Evolutionary conservation across 2,113 vertebrate genomes (phyloP).

Genomic region (Poeciliopsis occidentalis): DNA sequence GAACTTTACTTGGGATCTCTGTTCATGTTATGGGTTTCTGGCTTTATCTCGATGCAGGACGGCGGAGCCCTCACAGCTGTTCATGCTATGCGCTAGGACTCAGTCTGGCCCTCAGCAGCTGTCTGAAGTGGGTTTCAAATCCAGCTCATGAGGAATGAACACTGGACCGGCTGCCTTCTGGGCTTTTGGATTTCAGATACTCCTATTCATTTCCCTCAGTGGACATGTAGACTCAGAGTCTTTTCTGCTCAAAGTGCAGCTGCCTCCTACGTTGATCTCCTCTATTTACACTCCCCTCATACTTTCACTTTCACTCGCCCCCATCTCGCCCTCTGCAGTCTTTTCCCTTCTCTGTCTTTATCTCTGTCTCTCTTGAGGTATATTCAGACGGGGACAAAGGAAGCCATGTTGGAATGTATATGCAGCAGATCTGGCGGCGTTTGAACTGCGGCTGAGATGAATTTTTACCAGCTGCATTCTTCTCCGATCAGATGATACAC

Average conservation of each 20-base stretch:
- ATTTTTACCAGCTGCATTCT: slow-evolving; percentile 57
- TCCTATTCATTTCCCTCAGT: too few relatives aligned
- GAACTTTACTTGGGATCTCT: neutral
- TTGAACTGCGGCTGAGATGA: slow-evolving; percentile 54
- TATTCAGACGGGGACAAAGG: slow-evolving; percentile 40
- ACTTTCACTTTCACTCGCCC: slow-evolving; percentile 32
- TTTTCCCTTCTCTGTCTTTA: neutral
- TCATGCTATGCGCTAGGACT: too few relatives aligned
- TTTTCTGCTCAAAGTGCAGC: neutral
- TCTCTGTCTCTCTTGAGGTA: slow-evolving; percentile 7
- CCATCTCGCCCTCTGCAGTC: neutral
- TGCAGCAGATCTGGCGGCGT: slow-evolving; percentile 55
- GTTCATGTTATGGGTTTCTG: neutral
- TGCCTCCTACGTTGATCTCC: neutral
- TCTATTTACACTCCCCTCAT: slow-evolving; percentile 18
- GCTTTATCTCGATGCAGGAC: too few relatives aligned
- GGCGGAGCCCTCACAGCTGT: too few relatives aligned
- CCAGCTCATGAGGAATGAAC: too few relatives aligned
- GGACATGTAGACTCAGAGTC: too few relatives aligned
- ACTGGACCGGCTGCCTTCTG: too few relatives aligned
- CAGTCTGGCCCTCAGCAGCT: too few relatives aligned
- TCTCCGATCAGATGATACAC: slow-evolving; percentile 63
- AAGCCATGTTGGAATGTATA: slow-evolving; percentile 56
- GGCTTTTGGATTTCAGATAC: too few relatives aligned
- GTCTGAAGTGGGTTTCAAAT: too few relatives aligned